Evolutionary conservation across 2,888 invertebrate genomes (phyloP).

Genomic region (Gnatocerus cornutus): DNA sequence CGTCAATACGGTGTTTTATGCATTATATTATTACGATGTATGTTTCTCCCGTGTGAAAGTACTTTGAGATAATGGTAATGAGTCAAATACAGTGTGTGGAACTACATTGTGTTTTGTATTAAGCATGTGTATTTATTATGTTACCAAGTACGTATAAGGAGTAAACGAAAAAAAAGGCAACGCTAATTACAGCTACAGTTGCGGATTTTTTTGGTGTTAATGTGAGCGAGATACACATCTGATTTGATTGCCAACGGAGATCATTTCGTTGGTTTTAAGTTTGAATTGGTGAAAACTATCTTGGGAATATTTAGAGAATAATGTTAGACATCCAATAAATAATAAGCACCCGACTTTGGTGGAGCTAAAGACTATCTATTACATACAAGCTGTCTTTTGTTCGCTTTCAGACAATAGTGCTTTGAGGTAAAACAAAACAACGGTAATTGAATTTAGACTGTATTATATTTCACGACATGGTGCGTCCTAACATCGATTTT

Average conservation of each 20-base stretch:
- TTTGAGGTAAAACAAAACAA: slow-evolving; percentile 26
- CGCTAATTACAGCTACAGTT: background rate
- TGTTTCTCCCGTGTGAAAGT: slow-evolving; percentile 26
- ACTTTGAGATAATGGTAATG: background rate
- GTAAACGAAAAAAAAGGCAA: background rate
- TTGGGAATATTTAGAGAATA: slow-evolving; percentile 4
- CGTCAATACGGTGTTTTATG: slow-evolving; percentile 1
- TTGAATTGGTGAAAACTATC: background rate
- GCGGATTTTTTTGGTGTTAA: too few species aligned
- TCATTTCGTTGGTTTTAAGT: too few species aligned
- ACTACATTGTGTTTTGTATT: background rate
- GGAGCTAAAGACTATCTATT: slow-evolving; percentile 22
- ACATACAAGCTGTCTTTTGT: slow-evolving; percentile 19
- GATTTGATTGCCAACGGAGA: too few species aligned
- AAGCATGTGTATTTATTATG: background rate
- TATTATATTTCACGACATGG: slow-evolving; percentile 24
- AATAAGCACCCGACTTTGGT: slow-evolving; percentile 35
- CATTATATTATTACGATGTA: background rate
- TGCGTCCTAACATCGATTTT: background rate
- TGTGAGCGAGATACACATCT: too few species aligned
- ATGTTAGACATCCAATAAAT: slow-evolving; percentile 15
- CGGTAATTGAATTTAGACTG: slow-evolving; percentile 10
- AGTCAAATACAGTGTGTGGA: slow-evolving; percentile 1
- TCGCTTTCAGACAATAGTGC: slow-evolving; percentile 10
- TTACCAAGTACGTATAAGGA: background rate